Evolutionary conservation across 2,113 vertebrate genomes (phyloP).

Genomic region (Chaenogobius annularis): DNA sequence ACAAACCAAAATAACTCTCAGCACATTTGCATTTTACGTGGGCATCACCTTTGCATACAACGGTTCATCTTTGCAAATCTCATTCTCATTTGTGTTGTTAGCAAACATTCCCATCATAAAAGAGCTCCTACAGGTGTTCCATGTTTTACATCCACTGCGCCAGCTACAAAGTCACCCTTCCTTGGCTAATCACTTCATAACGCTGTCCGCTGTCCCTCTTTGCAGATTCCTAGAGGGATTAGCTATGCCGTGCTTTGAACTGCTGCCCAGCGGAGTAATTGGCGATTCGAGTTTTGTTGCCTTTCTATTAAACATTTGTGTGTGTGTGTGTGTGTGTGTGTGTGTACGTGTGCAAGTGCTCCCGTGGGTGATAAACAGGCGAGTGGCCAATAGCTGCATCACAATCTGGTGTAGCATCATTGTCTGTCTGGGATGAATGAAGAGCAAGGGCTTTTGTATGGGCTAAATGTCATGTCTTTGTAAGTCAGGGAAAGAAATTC

Average conservation of each 20-base stretch:
- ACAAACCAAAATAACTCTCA: neutral
- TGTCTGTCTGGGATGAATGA: conserved; percentile 3
- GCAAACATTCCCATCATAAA: neutral
- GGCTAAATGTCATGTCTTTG: neutral
- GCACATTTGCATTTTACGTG: neutral
- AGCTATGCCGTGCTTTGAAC: conserved; percentile 22
- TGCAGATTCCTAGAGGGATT: conserved; percentile 26
- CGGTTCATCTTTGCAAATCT: neutral
- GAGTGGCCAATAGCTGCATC: conserved; percentile 11
- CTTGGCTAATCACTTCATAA: conserved; percentile 24
- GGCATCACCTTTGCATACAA: neutral
- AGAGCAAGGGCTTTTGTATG: neutral
- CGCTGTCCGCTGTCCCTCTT: neutral
- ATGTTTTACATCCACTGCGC: neutral
- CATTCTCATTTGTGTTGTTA: neutral
- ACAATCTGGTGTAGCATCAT: conserved; percentile 28
- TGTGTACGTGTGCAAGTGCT: neutral
- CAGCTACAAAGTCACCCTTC: neutral
- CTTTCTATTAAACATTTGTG: conserved; percentile 14
- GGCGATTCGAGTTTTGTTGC: conserved; percentile 31
- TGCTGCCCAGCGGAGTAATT: conserved; percentile 40
- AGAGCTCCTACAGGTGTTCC: neutral
- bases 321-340: neutral
- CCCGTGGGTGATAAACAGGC: conserved; percentile 10
- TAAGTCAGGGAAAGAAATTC: neutral